These are phyloP conservation scores for Salminus brasiliensis DNA, from an alignment of 2,113 vertebrate species.

Conservation along the genomic window DNA sequence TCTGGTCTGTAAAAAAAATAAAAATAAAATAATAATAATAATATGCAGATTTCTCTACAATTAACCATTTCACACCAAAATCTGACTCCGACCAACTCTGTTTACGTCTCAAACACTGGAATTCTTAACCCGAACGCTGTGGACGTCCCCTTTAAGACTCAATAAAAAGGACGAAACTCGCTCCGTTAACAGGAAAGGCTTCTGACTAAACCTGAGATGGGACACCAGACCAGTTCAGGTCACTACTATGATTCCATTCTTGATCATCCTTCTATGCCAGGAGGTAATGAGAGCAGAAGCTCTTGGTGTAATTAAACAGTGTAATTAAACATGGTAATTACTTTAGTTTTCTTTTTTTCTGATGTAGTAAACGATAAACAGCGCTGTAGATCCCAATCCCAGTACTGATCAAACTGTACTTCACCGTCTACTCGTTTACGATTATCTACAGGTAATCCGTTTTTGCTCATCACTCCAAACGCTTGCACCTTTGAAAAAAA, in stretches of 20 bases:
- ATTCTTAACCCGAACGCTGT: too few species aligned
- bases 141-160: not conserved
- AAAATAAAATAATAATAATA: too few species aligned
- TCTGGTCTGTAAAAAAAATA: too few species aligned
- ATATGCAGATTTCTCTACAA: too few species aligned
- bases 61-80: too few species aligned
- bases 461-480: conserved; percentile 32
- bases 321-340: conserved; percentile 27
- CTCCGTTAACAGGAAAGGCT: not conserved
- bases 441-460: conserved; percentile 34
- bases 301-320: not conserved
- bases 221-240: conserved; percentile 1
- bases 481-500: conserved; percentile 8
- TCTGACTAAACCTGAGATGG: not conserved
- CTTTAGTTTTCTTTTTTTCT: not conserved
- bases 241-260: not conserved
- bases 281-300: conserved; percentile 57
- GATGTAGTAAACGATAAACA: not conserved
- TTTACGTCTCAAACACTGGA: too few species aligned
- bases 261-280: conserved; percentile 37
- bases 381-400: conserved; percentile 11
- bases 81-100: too few species aligned
- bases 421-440: conserved; percentile 33
- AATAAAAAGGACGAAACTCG: not conserved
- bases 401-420: conserved; percentile 33